Base-by-base conservation (phyloP, 2,888 invertebrate species). In the Embidobia sp. region DNA sequence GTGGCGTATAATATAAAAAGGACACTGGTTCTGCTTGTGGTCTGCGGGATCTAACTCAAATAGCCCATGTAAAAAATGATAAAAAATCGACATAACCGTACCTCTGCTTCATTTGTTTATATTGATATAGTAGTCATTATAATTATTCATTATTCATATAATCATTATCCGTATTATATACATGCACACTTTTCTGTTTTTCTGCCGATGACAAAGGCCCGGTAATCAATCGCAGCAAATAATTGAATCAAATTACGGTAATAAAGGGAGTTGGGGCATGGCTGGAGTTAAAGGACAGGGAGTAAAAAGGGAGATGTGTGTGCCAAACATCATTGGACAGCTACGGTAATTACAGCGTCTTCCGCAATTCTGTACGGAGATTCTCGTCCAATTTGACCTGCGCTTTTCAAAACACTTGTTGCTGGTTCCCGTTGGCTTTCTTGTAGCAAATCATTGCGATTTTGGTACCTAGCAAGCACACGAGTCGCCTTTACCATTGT, bases 401-500 rank as follows among this genome's bases (percentile, higher is more conserved):
- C 73, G 73, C 66, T 74, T 79, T 79, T 66, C 63, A 1, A 1
- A 15, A 10, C 37, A 51, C 15, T 35, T 42, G 44, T 49, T 64
- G 33, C 3, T 53, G 15, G 6, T 42, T 42, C 6, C 29, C 61
- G 44, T 44, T 76, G 2, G 11, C 10, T 11, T 26, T 67, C 64
- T 63, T 46, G 79, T 78, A 67, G 74, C 64, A 57, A 57, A 69
- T 42, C 48, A 37, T 69, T 70, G 42, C 5, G n/a, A 49, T 78
- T 81, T 82, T 80, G 78, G 78, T 82, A 81, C 91, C 92, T 94
- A 94, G 92, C 94, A 94, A 90, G 94, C 93, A 91, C 94, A 94
- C 87, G 94, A 94, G 89, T 94, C 94, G 82, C 93, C 92, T 86
- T 94, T 94, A 87, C 93, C 92, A 87, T 93, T 93, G 89, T 92